phyloP scores from a whole-genome alignment of 37 sponge, comb jelly and placozoan genomes.

The Mnemiopsis leidyi region DNA sequence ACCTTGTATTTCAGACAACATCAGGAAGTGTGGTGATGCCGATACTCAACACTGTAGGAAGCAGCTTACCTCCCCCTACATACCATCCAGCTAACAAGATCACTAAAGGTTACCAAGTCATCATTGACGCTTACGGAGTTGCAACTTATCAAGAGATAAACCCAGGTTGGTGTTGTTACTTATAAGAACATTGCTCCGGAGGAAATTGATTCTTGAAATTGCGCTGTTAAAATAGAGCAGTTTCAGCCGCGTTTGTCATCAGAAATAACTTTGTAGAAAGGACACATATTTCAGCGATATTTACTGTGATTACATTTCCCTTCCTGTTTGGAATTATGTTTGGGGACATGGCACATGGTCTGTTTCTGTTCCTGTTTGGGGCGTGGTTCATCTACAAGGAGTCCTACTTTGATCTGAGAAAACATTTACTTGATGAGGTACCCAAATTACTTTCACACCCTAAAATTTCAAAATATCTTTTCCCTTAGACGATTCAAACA shows the following conservation, averaged over 20 bases:
- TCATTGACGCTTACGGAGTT: conserved; percentile 95
- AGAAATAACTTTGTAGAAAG: neutral
- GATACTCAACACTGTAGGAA: conserved; percentile 83
- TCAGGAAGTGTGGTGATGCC: conserved; percentile 79
- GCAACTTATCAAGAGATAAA: conserved; percentile 92
- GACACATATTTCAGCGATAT: conserved; percentile 74
- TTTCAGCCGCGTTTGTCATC: no score
- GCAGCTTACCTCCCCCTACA: conserved; percentile 83
- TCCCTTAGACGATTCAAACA: no score
- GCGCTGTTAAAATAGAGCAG: no score
- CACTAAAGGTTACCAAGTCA: conserved; percentile 89
- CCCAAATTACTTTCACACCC: no score
- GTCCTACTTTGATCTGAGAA: conserved; percentile 71
- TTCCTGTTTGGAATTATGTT: conserved; percentile 99
- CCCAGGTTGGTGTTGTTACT: conserved; percentile 84
- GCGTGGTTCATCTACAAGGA: conserved; percentile 81
- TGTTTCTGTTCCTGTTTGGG: conserved; percentile 85
- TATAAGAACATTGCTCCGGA: neutral
- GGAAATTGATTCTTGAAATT: no score
- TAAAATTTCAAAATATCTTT: no score
- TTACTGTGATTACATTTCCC: conserved; percentile 93
- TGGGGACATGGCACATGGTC: conserved; percentile 95
- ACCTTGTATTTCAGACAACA: neutral
- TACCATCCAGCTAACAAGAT: conserved; percentile 91
- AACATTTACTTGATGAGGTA: conserved; percentile 81